phyloP scores from a whole-genome alignment of 2,113 vertebrate genomes.

The Leuciscus idus region DNA sequence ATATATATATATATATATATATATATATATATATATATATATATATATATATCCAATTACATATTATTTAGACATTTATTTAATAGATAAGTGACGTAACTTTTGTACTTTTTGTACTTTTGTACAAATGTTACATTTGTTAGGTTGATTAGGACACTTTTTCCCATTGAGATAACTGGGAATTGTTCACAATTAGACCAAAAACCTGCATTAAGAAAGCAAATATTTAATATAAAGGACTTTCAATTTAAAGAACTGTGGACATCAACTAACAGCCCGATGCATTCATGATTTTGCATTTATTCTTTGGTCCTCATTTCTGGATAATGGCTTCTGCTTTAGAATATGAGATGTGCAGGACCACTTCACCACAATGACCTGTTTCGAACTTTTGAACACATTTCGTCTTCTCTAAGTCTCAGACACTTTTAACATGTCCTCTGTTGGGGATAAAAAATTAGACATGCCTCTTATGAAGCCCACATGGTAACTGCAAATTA shows the following conservation, averaged over 20 bases:
- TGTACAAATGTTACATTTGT: not conserved
- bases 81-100: not conserved
- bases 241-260: not conserved
- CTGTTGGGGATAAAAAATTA: conserved; percentile 55
- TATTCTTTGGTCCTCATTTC: not conserved
- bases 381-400: not conserved
- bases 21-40: no score
- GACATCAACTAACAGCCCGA: not conserved
- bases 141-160: no score
- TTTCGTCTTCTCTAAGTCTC: not conserved
- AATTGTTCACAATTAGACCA: not conserved
- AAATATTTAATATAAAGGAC: not conserved
- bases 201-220: not conserved
- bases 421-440: conserved; percentile 26
- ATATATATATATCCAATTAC: no score
- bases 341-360: not conserved
- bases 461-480: conserved; percentile 37
- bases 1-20: no score
- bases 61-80: not conserved
- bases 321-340: not conserved
- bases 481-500: conserved; percentile 50
- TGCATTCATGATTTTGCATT: conserved; percentile 3
- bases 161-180: no score
- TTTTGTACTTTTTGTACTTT: no score
- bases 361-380: not conserved